Conservation (phyloP, 1,140 invertebrate genomes). For the Eurosta solidaginis region DNA sequence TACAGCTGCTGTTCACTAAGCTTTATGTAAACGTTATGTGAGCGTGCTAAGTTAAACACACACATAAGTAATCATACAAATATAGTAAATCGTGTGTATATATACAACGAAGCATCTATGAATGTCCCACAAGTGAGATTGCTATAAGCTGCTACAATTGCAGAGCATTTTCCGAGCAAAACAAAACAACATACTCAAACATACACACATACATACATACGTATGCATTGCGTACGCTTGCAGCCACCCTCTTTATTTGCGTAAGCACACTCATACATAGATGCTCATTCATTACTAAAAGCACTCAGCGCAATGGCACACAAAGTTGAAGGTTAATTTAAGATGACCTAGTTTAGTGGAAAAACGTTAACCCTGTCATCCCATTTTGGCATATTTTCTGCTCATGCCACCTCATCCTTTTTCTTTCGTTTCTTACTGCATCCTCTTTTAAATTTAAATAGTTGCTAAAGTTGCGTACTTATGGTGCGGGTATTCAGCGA, state of each 20-base stretch:
- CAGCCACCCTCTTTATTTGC: not conserved
- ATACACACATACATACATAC: not conserved
- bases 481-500: too few relatives aligned
- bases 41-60: not conserved
- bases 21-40: not conserved
- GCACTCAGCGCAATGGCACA: not conserved
- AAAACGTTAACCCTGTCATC: conserved; percentile 5
- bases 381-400: not conserved
- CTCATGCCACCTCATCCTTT: not conserved
- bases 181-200: too few relatives aligned
- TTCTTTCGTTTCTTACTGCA: not conserved
- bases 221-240: not conserved
- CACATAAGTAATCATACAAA: not conserved
- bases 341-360: not conserved
- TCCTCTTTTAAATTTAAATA: too few relatives aligned
- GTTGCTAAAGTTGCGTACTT: too few relatives aligned
- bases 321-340: not conserved
- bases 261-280: not conserved
- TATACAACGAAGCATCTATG: too few relatives aligned
- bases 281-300: not conserved
- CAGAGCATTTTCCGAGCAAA: too few relatives aligned
- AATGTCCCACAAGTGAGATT: too few relatives aligned
- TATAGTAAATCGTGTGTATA: too few relatives aligned
- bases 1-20: not conserved
- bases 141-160: too few relatives aligned